Conservation (phyloP, 2,797 vertebrate species). For the Psittacula derbiana region DNA sequence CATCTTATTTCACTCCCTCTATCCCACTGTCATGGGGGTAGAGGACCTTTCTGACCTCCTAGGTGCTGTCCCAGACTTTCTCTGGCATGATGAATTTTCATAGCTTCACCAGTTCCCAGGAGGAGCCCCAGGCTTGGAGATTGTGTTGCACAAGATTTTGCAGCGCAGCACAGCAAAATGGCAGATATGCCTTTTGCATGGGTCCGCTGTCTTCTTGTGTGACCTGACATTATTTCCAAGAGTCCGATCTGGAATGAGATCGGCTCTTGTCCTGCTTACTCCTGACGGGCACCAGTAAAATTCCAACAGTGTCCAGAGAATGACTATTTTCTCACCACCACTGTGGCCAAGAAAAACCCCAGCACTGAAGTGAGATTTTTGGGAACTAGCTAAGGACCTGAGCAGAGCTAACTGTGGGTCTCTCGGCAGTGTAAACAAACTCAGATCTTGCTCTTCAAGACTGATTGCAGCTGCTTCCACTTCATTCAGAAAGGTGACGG, state of each 20-base stretch:
- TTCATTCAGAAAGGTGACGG: neutral
- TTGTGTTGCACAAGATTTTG: neutral
- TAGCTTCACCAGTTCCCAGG: neutral
- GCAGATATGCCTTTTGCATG: neutral
- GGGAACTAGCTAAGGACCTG: neutral
- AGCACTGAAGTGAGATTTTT: neutral
- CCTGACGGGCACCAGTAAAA: neutral
- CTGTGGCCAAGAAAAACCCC: neutral
- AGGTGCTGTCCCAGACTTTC: neutral
- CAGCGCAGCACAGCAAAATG: neutral
- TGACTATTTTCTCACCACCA: neutral
- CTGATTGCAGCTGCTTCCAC: neutral
- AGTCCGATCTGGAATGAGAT: neutral
- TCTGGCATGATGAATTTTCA: neutral
- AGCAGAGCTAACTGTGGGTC: neutral
- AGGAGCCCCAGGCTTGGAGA: neutral
- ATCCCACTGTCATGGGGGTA: accelerated
- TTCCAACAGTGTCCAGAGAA: neutral
- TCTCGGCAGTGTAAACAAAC: neutral
- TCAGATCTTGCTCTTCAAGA: neutral
- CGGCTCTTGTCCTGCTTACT: neutral
- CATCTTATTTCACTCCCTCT: neutral
- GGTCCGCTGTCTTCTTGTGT: neutral
- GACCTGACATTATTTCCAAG: neutral
- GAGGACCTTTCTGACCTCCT: neutral